Evolutionary conservation across 2,888 invertebrate species (phyloP), one percentile per base, ranked within the genome.

Genomic region (Parelbella ahira): DNA sequence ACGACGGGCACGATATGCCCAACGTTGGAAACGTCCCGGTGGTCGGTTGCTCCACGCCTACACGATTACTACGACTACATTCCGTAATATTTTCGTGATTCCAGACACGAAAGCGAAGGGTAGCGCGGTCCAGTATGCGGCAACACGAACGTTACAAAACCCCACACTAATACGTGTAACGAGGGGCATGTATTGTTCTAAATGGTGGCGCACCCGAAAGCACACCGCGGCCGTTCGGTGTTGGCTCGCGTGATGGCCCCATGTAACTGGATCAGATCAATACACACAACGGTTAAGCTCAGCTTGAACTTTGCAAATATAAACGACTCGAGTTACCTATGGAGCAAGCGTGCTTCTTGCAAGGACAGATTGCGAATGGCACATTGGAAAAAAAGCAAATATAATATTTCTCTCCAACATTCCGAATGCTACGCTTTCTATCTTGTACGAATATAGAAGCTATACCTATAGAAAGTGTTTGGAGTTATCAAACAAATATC

Each of bases 181-280:
- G 20, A n/a, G 18, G 25, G 24, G 29, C 42, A 36, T 41, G 45
- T 48, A 41, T 41, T 46, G 37, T n/a, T n/a, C n/a, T n/a, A n/a
- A 45, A 45, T 38, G 48, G 47, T 47, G 68, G 59, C 71, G 65
- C 70, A 65, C 68, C 70, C 63, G 58, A 49, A 55, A 65, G 63
- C 63, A 63, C 60, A 57, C 60, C 51, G 67, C 66, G 54, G 54
- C 52, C 51, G 57, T 60, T n/a, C n/a, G n/a, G 37, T 36, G 37
- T 29, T 29, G 34, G 63, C 48, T 79, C 66, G 80, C 82, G 82
- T 81, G 82, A 66, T 77, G 58, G 36, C 61, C 60, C 63, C 66
- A 60, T 55, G 50, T 50, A 53, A 58, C 58, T 55, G 51, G 43
- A 43, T 36, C 48, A 50, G 60, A 59, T 62, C 62, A 51, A 62